A percentile compares a stretch with the other conserved stretches of the same genome.
These are phyloP conservation scores for Xanthorhoe spadicearia DNA, from an alignment of 2,888 invertebrate species.

Conservation along the genomic window DNA sequence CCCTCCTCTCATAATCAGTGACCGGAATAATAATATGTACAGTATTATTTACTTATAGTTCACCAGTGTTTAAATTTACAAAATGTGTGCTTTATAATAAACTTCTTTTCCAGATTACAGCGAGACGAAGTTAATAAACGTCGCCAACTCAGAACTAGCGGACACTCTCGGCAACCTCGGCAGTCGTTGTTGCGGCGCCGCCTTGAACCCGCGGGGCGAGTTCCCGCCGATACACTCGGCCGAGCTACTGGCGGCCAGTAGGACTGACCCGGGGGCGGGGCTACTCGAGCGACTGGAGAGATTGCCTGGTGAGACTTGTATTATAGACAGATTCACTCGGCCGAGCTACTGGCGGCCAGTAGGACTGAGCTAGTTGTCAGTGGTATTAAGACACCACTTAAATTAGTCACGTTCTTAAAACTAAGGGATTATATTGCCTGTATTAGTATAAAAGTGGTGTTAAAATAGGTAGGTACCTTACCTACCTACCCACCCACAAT, in stretches of 20 bases:
- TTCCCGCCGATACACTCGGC: conserved; percentile 86
- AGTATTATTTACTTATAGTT: background rate
- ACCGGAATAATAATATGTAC: background rate
- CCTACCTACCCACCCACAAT: too few species aligned
- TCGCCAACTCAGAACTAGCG: conserved; percentile 95
- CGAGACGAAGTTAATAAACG: conserved; percentile 88
- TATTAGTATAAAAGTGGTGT: too few species aligned
- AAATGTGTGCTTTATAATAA: too few species aligned
- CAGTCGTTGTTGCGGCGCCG: conserved; percentile 90
- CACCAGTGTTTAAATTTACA: too few species aligned
- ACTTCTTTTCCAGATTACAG: conserved; percentile 89
- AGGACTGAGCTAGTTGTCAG: too few species aligned
- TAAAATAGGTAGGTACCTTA: too few species aligned
- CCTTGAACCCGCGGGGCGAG: conserved; percentile 91
- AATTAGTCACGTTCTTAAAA: too few species aligned
- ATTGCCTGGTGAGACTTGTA: conserved; percentile 26
- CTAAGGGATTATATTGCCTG: too few species aligned
- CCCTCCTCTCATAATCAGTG: too few species aligned
- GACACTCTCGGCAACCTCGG: conserved; percentile 96
- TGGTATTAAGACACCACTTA: too few species aligned
- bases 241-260: conserved; percentile 62
- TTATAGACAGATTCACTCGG: too few species aligned
- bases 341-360: background rate
- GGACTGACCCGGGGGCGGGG: conserved; percentile 76
- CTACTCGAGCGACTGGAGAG: conserved; percentile 66